A percentile compares a stretch with the other conserved stretches of the same genome.
phyloP scores from a whole-genome alignment of 2,888 invertebrate species.

The Heliconius hortense region DNA sequence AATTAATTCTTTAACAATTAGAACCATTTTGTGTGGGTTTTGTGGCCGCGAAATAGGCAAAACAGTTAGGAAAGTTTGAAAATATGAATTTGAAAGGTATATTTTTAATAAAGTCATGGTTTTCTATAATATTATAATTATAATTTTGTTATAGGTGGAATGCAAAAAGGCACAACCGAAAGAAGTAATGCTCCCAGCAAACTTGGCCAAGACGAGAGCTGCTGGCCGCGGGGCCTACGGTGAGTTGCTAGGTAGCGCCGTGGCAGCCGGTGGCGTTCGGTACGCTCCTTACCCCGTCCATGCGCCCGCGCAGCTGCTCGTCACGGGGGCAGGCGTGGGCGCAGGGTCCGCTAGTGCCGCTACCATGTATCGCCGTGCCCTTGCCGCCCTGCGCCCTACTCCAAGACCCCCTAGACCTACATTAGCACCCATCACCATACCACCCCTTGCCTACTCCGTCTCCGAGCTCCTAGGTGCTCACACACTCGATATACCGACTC shows the following conservation, averaged over 20 bases:
- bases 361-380: slow-evolving; percentile 71
- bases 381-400: slow-evolving; percentile 71
- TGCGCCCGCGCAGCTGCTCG: slow-evolving; percentile 74
- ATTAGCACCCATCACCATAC: slow-evolving; percentile 67
- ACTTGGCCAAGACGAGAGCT: slow-evolving; percentile 96
- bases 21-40: slow-evolving; percentile 27
- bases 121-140: neutral
- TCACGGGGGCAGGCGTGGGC: slow-evolving; percentile 68
- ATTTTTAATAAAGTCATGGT: neutral
- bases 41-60: slow-evolving; percentile 31
- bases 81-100: neutral
- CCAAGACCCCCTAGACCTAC: slow-evolving; percentile 68
- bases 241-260: slow-evolving; percentile 95
- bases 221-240: slow-evolving; percentile 98
- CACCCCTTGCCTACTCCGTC: slow-evolving; percentile 76
- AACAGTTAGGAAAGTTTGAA: slow-evolving; percentile 23
- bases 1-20: slow-evolving; percentile 44
- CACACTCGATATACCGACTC: slow-evolving; percentile 87
- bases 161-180: slow-evolving; percentile 99
- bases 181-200: slow-evolving; percentile 99
- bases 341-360: slow-evolving; percentile 63
- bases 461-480: slow-evolving; percentile 84
- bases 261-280: slow-evolving; percentile 82
- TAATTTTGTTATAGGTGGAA: slow-evolving; percentile 90
- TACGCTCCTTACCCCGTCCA: slow-evolving; percentile 84